Evolutionary conservation across 2,797 vertebrate genomes (phyloP), one percentile per base, ranked within the genome.

Genomic region (Chloroceryle inda): DNA sequence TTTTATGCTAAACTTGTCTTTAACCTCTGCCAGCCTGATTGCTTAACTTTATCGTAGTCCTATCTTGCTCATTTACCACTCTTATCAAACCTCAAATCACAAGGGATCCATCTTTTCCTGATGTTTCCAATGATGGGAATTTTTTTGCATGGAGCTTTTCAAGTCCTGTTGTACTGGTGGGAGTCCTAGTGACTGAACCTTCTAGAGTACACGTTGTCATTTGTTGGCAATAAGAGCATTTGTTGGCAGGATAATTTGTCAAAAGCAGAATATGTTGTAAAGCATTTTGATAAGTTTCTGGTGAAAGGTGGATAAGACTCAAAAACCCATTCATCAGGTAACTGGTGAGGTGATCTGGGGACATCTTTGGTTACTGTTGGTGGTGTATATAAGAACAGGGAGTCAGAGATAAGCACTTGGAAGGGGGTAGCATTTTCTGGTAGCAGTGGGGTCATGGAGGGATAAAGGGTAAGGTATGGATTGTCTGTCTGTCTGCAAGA

Each of bases 211-310:
- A 0, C 31, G 10, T 77, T 75, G 27, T 24, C 19, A 3, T 33
- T 20, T 55, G 13, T 24, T 47, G 62, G 27, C 29, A 17, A 7
- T 13, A 35, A 55, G 29, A 92, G 27, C 33, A 40, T 40, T 40
- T 40, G 40, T 40, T 88, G 92, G 66, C 82, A 81, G 85, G 50
- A 53, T 53, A 66, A 90, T 91, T 88, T 92, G 45, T 96, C 89
- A 94, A 88, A 92, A 64, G 5, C 21, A 66, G 66, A 73, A 58
- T 2, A 7, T 45, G 68, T 4, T 91, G 56, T 62, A 88, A 83
- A 94, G 82, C 0, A 4, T 79, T 88, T 83, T 83, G 85, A 40
- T 35, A 53, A 85, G 61, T 38, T 88, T 71, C 79, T 78, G 69
- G 40, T 64, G 80, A n/a, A 62, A 81, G 5, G 8, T 15, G 50